phyloP scores from a whole-genome alignment of 2,797 vertebrate species.

The Miichthys miiuy region DNA sequence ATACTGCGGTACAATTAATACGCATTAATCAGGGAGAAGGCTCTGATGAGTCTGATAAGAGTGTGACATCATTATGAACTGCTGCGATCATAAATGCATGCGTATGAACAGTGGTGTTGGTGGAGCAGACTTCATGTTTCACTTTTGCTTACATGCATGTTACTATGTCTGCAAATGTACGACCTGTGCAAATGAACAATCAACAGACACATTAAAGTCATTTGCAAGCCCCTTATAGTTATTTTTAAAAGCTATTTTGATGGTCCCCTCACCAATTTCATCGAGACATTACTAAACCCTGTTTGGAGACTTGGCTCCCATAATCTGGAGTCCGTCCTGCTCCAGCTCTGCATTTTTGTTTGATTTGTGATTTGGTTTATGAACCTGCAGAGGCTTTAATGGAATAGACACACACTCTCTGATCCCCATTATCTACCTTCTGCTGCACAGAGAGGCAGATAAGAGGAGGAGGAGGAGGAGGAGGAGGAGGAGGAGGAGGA shows the following conservation, averaged over 20 bases:
- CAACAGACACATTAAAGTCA: constrained; percentile 46
- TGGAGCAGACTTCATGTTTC: neutral
- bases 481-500: constrained; percentile 60
- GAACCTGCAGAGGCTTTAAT: constrained; percentile 78
- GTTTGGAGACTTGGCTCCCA: constrained; percentile 55
- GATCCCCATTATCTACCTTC: constrained; percentile 78
- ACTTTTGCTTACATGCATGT: constrained; percentile 21
- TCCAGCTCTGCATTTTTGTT: constrained; percentile 72
- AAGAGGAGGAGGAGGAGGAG: constrained; percentile 65
- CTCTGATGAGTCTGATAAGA: neutral
- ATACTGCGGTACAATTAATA: neutral
- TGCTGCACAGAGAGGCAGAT: constrained; percentile 70
- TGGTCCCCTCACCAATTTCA: constrained; percentile 53
- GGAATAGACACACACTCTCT: constrained; percentile 76
- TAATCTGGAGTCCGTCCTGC: constrained; percentile 64
- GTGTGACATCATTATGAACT: neutral
- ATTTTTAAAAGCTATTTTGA: constrained; percentile 62
- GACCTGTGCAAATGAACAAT: constrained; percentile 42
- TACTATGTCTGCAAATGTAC: constrained; percentile 31
- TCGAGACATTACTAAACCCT: constrained; percentile 56
- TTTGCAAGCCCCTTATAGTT: constrained; percentile 44
- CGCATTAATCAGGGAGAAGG: neutral
- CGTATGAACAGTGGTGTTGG: neutral
- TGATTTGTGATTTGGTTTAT: constrained; percentile 81
- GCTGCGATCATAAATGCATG: neutral